A percentile compares a stretch with the other conserved stretches of the same genome.
phyloP scores from a whole-genome alignment of 92 coral and sea anemone genomes.

The Actinernus sp. region DNA sequence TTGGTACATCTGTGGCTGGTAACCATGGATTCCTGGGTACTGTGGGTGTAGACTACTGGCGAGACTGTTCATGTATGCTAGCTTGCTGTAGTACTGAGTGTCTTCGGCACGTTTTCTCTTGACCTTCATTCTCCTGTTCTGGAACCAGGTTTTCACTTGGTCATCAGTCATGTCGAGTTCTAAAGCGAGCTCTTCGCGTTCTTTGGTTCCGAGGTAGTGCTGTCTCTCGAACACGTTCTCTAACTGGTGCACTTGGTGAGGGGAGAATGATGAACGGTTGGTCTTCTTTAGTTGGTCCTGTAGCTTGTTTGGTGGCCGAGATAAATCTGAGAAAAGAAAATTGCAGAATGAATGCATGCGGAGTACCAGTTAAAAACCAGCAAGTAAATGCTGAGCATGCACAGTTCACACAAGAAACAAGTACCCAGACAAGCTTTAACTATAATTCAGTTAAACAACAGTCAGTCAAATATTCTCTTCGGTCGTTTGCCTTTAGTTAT shows the following conservation, averaged over 20 bases:
- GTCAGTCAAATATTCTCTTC: too few relatives aligned
- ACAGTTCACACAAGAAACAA: too few relatives aligned
- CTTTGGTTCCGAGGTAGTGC: constrained; percentile 47
- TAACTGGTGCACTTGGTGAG: constrained; percentile 35
- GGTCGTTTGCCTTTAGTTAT: too few relatives aligned
- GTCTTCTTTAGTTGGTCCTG: not conserved
- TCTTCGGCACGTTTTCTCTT: constrained; percentile 51
- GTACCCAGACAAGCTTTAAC: too few relatives aligned
- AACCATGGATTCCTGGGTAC: constrained; percentile 21
- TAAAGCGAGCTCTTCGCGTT: constrained; percentile 27
- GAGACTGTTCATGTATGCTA: constrained; percentile 17
- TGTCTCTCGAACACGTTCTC: constrained; percentile 54
- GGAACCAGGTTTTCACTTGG: constrained; percentile 63
- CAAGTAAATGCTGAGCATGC: too few relatives aligned
- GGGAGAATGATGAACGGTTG: constrained; percentile 39
- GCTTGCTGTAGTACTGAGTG: constrained; percentile 20
- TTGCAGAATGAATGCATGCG: too few relatives aligned
- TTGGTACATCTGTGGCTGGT: constrained; percentile 11
- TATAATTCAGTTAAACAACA: too few relatives aligned
- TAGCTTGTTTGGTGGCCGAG: too few relatives aligned
- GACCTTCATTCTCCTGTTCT: constrained; percentile 60
- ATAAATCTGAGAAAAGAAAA: too few relatives aligned
- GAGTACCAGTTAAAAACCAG: too few relatives aligned
- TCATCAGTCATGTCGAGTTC: constrained; percentile 34
- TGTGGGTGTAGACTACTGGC: not conserved